Base-by-base conservation (phyloP, 2,113 vertebrate genomes). In the Peucedramus taeniatus region DNA sequence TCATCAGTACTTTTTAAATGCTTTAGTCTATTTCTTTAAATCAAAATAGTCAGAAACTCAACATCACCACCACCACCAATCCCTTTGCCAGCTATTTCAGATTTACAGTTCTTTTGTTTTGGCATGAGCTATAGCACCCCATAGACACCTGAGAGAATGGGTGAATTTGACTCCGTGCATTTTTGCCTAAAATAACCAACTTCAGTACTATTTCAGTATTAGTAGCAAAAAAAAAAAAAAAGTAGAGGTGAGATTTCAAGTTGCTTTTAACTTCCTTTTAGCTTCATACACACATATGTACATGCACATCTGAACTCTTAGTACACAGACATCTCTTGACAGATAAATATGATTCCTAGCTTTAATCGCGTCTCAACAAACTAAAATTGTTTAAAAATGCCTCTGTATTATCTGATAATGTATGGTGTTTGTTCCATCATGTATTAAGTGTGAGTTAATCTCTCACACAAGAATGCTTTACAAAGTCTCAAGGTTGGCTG, bases 401-500 rank as follows among this genome's bases (percentile, higher is more conserved):
- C 20, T 70, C 68, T 50, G 28, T 39, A 33, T 92, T 93, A 94
- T 94, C 89, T 90, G 94, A 91, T 95, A 82, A 95, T 65, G 23
- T 61, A n/a, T 47, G 56, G 76, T 18, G 35, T 92, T 94, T 96
- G 26, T 74, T 91, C 42, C 13, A 71, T 64, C 37, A 92, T 74
- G 8, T 44, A 74, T 91, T 92, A 87, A 93, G 83, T 28, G 22
- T 74, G 70, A 93, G 85, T 92, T 97, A 94, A 89, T 97, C 63
- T 76, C 92, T 94, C 63, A 92, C 37, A 82, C 93, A 93, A 56
- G 9, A 79, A 31, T 66, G 42, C 79, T 87, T 93, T 92, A 50
- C 51, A 57, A 81, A 72, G 60, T 90, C 82, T 97, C 94, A 97
- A 98, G 97, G 97, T 96, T 97, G 92, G 24, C 83, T 95, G 87